Evolutionary conservation across 2,888 invertebrate species (phyloP), one percentile per base, ranked within the genome.

Genomic region (Kuschelorhynchus macadamiae): DNA sequence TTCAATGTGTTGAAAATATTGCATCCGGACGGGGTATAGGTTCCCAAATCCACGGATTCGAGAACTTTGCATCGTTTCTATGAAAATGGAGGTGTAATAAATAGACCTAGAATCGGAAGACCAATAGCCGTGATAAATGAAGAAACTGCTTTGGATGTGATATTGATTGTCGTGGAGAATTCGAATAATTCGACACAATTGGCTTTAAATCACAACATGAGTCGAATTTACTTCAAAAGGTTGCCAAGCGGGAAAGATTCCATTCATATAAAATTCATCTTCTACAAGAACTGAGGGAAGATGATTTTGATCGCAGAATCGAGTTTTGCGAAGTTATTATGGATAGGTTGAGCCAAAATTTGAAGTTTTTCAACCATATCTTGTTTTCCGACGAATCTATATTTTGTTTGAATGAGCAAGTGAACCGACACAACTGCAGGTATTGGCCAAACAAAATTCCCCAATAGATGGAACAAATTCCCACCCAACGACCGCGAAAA

Each of bases 381-480:
- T 17, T 32, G 11, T 50, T 50, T 33, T 17, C 17, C 11, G 50
- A 50, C 33, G 17, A 50, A 50, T 25, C 25, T 5, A 25, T 7
- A 7, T 25, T 50, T 33, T 33, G 17, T 33, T 50, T 50, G 33
- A 50, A 32, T n/a, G 50, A 33, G 33, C 33, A 50, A 32, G 50
- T 50, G 30, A 49, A 49, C 12, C 49, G 32, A 49, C 49, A 49
- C 49, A 49, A 49, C 49, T 49, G 49, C 32, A 17, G 49, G 8
- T 49, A 49, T 33, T 49, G 49, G 32, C 14, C 33, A 32, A 16
- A 49, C 17, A 1, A 49, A 49, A 49, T 32, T 32, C 32, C 49
- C 14, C 32, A 30, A 32, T 17, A 32, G 16, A 49, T 33, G 32
- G 33, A 30, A 30, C 25, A 49, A 49, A 16, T 30, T 49, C 14